Base-by-base conservation (phyloP, 2,888 invertebrate species). In the Lepeophtheirus nordmannii region DNA sequence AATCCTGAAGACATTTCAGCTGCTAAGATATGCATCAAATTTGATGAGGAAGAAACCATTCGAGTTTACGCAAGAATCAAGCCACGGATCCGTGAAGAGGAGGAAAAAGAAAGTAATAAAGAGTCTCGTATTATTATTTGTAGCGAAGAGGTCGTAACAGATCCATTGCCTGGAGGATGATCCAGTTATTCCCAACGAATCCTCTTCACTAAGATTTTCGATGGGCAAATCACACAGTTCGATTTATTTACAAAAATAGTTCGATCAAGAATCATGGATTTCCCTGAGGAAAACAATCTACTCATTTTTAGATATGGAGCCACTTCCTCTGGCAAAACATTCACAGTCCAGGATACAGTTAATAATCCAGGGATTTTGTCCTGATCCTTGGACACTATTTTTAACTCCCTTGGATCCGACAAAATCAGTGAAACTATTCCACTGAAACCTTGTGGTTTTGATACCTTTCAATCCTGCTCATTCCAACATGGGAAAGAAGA, bases 281-380 rank as follows among this genome's bases (percentile, higher is more conserved):
- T 86, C 64, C 72, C 85, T 9, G 73, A 76, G 58, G 81, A 88
- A 0, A 82, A 84, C 68, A 87, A 83, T 74, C 84, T 84, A 67
- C 83, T 87, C 0, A 77, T 93, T 0, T 82, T 93, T 70, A 85
- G 87, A 0, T 93, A 92, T 74, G 93, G 93, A 10, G 86, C 89
- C 0, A 90, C 89, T 0, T 89, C 89, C 67, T 87, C 91, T 0
- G 93, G 93, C 30, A 91, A 91, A 75, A 88, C 89, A 0, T 86
- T 82, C 72, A 89, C 89, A 0, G 78, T 89, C 53, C 84, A 80
- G 73, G 81, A 57, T 5, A 23, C 80, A n/a, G 78, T 80, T 0
- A 74, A 75, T 0, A 76, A 82, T 9, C 84, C 84, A 0, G 87
- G 87, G 1, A 76, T 87, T 0, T 78, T 86, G 56, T 82, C 82